These are phyloP conservation scores for Homarus gammarus DNA, from an alignment of 2,888 invertebrate genomes.

Conservation along the genomic window DNA sequence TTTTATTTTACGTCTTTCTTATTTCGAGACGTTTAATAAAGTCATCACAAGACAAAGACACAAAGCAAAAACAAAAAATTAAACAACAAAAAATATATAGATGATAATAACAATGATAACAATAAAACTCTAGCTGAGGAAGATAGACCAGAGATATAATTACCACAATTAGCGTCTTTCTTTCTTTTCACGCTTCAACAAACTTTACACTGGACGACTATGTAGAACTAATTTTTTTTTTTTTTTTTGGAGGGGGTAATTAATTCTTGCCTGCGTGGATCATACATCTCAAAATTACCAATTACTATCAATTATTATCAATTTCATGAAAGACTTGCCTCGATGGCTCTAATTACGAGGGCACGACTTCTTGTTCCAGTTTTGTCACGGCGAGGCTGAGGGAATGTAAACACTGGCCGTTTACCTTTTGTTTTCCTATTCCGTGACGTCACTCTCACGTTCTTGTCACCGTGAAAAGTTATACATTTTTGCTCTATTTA, in stretches of 20 bases:
- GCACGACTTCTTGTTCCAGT: conserved; percentile 47
- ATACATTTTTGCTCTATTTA: too few species aligned
- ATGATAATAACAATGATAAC: background rate
- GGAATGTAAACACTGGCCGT: background rate
- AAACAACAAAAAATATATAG: background rate
- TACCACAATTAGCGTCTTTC: background rate
- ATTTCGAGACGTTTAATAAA: too few species aligned
- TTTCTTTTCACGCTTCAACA: background rate
- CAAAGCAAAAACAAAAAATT: background rate
- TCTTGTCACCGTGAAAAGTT: too few species aligned
- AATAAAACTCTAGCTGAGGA: too few species aligned
- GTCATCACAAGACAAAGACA: too few species aligned
- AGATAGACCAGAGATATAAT: too few species aligned
- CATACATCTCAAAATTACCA: conserved; percentile 36
- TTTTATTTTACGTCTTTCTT: too few species aligned
- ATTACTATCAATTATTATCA: conserved; percentile 64
- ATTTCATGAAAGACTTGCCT: conserved; percentile 41
- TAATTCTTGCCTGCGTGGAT: conserved; percentile 28
- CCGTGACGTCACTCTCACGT: background rate
- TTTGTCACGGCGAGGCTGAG: conserved; percentile 42
- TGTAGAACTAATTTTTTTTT: background rate
- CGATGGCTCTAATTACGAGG: conserved; percentile 33
- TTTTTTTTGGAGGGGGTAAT: background rate
- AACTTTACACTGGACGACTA: background rate
- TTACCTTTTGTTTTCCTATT: background rate